These are phyloP conservation scores for Lithobates pipiens DNA, from an alignment of 2,797 vertebrate genomes.

Conservation along the genomic window DNA sequence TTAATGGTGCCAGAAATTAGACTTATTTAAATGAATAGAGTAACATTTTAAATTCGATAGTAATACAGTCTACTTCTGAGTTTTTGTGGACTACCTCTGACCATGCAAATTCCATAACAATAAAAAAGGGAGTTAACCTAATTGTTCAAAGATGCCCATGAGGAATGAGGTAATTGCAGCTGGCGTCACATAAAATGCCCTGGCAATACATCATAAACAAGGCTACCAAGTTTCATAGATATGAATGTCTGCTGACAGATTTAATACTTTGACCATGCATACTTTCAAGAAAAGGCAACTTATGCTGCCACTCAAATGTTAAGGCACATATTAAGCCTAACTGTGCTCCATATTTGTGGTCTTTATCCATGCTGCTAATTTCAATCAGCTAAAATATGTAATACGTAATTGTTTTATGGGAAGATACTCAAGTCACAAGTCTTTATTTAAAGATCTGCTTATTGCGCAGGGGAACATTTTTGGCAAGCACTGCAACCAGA, in stretches of 20 bases:
- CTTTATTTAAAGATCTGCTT: no score
- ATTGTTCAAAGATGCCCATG: conserved; percentile 28
- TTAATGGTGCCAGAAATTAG: no score
- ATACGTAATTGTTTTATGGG: no score
- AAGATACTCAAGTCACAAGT: no score
- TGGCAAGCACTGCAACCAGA: no score
- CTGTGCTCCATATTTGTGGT: background rate
- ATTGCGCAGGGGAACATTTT: no score
- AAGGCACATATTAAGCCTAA: conserved; percentile 54
- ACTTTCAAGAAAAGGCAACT: conserved; percentile 20
- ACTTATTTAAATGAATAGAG: no score
- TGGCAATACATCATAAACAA: conserved; percentile 47
- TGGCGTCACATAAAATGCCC: conserved; percentile 34
- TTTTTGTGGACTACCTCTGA: no score
- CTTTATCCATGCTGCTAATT: background rate
- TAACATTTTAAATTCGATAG: no score
- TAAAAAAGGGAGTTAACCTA: conserved; percentile 26
- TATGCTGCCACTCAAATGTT: background rate
- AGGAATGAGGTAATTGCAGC: conserved; percentile 27
- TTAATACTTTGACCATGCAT: conserved; percentile 33
- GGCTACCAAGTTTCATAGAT: conserved; percentile 26
- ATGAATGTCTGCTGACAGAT: conserved; percentile 37
- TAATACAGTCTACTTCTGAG: no score
- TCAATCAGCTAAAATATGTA: no score
- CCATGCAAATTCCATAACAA: background rate